Evolutionary conservation across 37 sponge, comb jelly and placozoan species (phyloP).

Genomic region (Cladorhizidae sp.): DNA sequence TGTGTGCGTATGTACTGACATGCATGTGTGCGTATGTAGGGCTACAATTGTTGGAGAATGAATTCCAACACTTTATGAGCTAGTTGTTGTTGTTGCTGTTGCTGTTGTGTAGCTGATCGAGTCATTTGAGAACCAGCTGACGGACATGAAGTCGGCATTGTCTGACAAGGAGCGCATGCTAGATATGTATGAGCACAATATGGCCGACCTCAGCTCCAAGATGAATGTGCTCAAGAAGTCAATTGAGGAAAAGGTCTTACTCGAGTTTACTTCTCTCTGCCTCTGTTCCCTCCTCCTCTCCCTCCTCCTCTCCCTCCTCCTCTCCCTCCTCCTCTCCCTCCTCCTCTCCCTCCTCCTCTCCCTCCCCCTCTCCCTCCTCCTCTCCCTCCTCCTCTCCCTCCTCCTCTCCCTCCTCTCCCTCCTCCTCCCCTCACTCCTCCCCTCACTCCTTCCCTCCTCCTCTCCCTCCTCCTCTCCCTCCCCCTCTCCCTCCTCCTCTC

Average conservation of each 20-base stretch:
- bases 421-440: not conserved
- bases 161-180: constrained; percentile 57
- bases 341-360: not conserved
- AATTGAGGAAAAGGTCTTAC: constrained; percentile 79
- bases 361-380: not conserved
- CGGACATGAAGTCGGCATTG: constrained; percentile 38
- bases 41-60: not conserved
- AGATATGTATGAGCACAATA: constrained; percentile 63
- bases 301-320: not conserved
- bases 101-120: constrained; percentile 34
- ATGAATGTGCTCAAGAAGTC: constrained; percentile 49
- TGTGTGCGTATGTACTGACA: not conserved
- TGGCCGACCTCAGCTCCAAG: constrained; percentile 74
- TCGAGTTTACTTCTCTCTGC: no score
- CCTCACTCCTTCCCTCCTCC: not conserved
- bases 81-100: not conserved
- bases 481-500: no score
- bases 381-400: constrained; percentile 20
- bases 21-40: not conserved
- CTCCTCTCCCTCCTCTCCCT: not conserved
- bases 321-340: not conserved
- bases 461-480: not conserved
- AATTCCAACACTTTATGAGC: not conserved
- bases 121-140: constrained; percentile 66
- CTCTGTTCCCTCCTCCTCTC: not conserved